A percentile compares a stretch with the other conserved stretches of the same genome.
Conservation (phyloP, 2,888 invertebrate genomes). For the Clanis bilineata region DNA sequence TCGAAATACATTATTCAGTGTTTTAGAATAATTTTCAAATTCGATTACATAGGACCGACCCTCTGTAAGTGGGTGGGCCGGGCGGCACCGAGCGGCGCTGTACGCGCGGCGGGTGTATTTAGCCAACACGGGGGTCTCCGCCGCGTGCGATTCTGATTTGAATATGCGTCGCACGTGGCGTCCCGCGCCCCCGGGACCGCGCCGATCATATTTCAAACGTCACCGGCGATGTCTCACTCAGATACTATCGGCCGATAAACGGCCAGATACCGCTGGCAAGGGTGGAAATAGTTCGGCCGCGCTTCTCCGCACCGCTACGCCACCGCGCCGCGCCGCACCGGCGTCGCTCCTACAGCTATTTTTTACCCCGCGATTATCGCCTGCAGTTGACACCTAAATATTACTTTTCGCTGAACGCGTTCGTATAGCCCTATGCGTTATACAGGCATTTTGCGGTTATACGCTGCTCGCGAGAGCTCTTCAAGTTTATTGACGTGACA, state of each 20-base stretch:
- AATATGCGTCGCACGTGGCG: conserved; percentile 81
- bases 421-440: conserved; percentile 45
- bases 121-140: conserved; percentile 80
- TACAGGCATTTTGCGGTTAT: conserved; percentile 66
- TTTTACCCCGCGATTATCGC: conserved; percentile 79
- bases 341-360: conserved; percentile 53
- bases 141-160: conserved; percentile 80
- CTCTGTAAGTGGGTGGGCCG: conserved; percentile 78
- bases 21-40: conserved; percentile 83
- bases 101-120: conserved; percentile 72
- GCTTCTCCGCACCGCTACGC: conserved; percentile 37
- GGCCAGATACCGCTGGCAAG: conserved; percentile 67
- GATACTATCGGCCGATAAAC: conserved; percentile 81
- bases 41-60: conserved; percentile 82
- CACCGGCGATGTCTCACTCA: conserved; percentile 82
- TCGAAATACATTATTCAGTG: conserved; percentile 82
- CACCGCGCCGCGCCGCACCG: conserved; percentile 13
- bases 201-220: conserved; percentile 82
- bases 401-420: conserved; percentile 67
- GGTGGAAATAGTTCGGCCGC: conserved; percentile 71
- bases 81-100: conserved; percentile 36
- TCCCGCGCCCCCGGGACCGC: conserved; percentile 72
- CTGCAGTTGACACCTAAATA: conserved; percentile 81
- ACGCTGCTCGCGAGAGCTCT: conserved; percentile 54
- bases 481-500: conserved; percentile 67